Conservation (phyloP, 2,113 vertebrate species). For the Macquaria australasica region DNA sequence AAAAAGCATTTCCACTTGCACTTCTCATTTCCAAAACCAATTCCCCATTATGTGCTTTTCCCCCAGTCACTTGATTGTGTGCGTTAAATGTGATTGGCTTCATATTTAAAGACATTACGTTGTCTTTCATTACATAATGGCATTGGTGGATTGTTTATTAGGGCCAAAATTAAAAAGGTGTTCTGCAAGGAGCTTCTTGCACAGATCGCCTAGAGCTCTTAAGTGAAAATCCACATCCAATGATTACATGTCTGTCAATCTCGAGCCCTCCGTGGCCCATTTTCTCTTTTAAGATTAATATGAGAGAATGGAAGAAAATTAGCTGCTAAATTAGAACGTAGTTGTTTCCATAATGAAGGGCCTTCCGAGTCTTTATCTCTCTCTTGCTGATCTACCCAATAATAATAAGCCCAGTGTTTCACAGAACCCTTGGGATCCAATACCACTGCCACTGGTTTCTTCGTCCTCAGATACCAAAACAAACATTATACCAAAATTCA, state of each 20-base stretch:
- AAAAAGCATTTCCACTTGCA: conserved; percentile 59
- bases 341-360: conserved; percentile 67
- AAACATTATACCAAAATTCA: conserved; percentile 20
- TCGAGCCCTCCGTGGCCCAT: conserved; percentile 70
- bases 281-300: conserved; percentile 84
- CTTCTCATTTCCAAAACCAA: conserved; percentile 79
- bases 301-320: conserved; percentile 83
- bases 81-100: conserved; percentile 73
- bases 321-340: conserved; percentile 80
- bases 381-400: conserved; percentile 47
- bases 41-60: conserved; percentile 55
- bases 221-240: conserved; percentile 53
- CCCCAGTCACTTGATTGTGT: conserved; percentile 67
- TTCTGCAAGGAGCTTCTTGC: conserved; percentile 59
- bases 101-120: conserved; percentile 79
- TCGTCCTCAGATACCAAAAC: conserved; percentile 29
- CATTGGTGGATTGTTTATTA: conserved; percentile 79
- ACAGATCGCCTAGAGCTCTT: conserved; percentile 59
- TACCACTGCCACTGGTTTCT: conserved; percentile 14
- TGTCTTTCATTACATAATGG: conserved; percentile 81
- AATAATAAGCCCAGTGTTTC: conserved; percentile 48
- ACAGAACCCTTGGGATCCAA: conserved; percentile 30
- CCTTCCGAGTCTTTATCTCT: conserved; percentile 53
- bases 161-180: conserved; percentile 81
- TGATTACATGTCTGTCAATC: conserved; percentile 84